Conservation (phyloP, 1,140 invertebrate species). For the Drosophila guanche region DNA sequence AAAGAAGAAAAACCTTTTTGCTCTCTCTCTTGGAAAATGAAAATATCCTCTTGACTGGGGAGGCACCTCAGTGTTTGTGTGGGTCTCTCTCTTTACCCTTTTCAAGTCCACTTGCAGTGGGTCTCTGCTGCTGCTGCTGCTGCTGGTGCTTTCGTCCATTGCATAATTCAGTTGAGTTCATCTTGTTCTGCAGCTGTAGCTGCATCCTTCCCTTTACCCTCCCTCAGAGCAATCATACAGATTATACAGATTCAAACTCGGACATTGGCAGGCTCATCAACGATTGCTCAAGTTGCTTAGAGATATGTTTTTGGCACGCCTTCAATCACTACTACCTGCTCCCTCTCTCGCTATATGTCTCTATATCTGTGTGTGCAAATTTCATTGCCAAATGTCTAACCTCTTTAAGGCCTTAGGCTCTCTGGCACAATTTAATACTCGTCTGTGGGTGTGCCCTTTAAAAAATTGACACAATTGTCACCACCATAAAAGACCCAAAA, state of each 20-base stretch:
- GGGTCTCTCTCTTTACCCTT: constrained; percentile 3
- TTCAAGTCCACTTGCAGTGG: constrained; percentile 9
- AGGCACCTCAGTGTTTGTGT: constrained; percentile 2
- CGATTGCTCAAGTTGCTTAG: constrained; percentile 9
- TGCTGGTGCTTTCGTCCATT: constrained; percentile 32
- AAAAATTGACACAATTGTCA: too few relatives aligned
- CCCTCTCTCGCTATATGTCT: neutral
- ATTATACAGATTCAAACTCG: constrained; percentile 39
- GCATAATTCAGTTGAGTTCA: constrained; percentile 52
- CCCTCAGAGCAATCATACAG: constrained; percentile 11
- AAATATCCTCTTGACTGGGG: constrained; percentile 36
- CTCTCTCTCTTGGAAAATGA: constrained; percentile 16
- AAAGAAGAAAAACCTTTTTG: constrained; percentile 13
- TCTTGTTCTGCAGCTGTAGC: constrained; percentile 10
- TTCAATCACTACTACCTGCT: too few relatives aligned
- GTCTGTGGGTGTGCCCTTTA: too few relatives aligned
- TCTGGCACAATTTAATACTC: constrained; percentile 11
- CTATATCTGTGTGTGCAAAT: constrained; percentile 24
- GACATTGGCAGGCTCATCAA: constrained; percentile 38
- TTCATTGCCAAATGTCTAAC: constrained; percentile 46
- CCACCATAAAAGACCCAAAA: constrained; percentile 7
- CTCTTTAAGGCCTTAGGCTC: constrained; percentile 9
- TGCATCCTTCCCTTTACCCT: neutral
- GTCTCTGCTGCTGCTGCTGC: constrained; percentile 5
- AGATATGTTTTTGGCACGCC: constrained; percentile 8